Percentiles rank a stretch among this genome's conserved stretches.
Evolutionary conservation across 2,888 invertebrate genomes (phyloP).

Genomic region (Drosophila helvetica): DNA sequence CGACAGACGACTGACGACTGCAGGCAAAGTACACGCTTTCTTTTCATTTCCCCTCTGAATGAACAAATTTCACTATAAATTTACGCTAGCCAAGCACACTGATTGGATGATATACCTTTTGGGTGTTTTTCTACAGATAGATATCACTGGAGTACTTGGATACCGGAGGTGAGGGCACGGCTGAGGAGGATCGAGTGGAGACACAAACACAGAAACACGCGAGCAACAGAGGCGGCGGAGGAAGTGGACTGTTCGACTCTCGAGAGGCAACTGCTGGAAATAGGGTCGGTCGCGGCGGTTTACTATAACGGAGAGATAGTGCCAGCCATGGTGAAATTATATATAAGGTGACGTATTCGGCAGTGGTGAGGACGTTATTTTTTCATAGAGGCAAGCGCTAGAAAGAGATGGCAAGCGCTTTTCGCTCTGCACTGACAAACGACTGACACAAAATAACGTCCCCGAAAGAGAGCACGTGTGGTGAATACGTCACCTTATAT

Average conservation of each 20-base stretch:
- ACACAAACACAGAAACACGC: conserved; percentile 40
- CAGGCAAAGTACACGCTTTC: conserved; percentile 78
- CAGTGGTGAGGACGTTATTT: too few relatives aligned
- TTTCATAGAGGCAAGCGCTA: too few relatives aligned
- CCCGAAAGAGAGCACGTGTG: too few relatives aligned
- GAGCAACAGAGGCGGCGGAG: conserved; percentile 39
- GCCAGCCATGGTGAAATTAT: too few relatives aligned
- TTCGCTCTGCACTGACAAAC: too few relatives aligned
- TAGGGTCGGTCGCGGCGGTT: conserved; percentile 38
- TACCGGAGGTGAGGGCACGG: conserved; percentile 21
- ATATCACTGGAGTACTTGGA: conserved; percentile 33
- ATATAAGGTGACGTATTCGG: too few relatives aligned
- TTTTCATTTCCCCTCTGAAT: conserved; percentile 52
- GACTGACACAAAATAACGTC: too few relatives aligned
- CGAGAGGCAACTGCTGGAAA: conserved; percentile 61
- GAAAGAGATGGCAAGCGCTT: too few relatives aligned
- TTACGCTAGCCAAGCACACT: conserved; percentile 38
- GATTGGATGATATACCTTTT: conserved; percentile 42
- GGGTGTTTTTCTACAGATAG: conserved; percentile 14
- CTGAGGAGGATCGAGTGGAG: conserved; percentile 24
- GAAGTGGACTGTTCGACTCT: conserved; percentile 66
- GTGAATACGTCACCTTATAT: too few relatives aligned
- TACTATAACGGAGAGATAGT: conserved; percentile 28
- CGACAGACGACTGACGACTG: conserved; percentile 65
- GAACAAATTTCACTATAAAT: conserved; percentile 31